Evolutionary conservation across 2,113 vertebrate genomes (phyloP), one percentile per base, ranked within the genome.

Genomic region (Seriola rivoliana): DNA sequence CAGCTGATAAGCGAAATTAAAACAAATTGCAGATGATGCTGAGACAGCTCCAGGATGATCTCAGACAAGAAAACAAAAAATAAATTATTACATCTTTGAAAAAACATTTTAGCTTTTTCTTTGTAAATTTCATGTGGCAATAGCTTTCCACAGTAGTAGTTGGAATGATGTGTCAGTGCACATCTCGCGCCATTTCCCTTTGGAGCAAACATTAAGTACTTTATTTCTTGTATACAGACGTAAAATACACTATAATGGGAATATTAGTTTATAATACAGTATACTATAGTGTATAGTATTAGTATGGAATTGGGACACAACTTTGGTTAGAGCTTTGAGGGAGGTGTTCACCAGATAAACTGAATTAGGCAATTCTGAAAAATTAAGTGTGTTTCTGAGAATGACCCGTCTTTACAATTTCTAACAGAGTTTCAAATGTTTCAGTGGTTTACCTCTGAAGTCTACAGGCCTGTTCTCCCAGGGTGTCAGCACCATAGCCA

Each of bases 401-500:
- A n/a, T 40, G 8, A 68, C 5, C 19, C 17, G 7, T 42, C 14
- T 72, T 59, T 17, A 19, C 9, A 19, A 12, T 23, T 5, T 62
- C 72, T 14, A 25, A 32, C 8, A 57, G 19, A 38, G 54, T 46
- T 71, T 63, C 8, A 57, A 25, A 23, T 52, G 21, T 60, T 44
- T 60, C 1, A 25, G 11, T 50, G 54, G 14, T 74, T 80, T 87
- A 96, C 96, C 95, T 92, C 92, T 93, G 74, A 93, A 80, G 86
- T 94, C 89, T 13, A 94, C 71, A 19, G 85, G 90, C 71, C 76
- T 91, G 89, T 94, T 82, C 40, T 95, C 93, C 93, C 89, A 93
- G 0, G 92, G 93, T 4, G 93, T 94, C 58, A 96, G 89, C 58
- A 95, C 96, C 95, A 96, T 91, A 36, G 86, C 92, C 63, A 96